Evolutionary conservation across 2,797 vertebrate species (phyloP).

Genomic region (Xiphophorus birchmanni): DNA sequence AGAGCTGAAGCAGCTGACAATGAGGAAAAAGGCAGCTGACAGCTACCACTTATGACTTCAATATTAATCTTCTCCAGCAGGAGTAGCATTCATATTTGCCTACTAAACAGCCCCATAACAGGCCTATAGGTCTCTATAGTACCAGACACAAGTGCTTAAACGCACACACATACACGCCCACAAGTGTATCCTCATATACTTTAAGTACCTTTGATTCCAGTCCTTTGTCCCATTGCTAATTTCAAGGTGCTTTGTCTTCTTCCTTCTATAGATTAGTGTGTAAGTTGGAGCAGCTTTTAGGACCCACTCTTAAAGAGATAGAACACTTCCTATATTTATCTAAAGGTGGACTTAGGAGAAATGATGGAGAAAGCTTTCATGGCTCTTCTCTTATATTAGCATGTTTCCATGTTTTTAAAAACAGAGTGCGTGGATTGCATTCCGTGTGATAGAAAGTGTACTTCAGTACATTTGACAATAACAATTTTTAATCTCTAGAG

Average conservation of each 20-base stretch:
- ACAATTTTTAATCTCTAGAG: no score
- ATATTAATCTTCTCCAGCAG: constrained; percentile 48
- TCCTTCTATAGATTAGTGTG: constrained; percentile 13
- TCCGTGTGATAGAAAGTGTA: no score
- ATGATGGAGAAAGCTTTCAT: neutral
- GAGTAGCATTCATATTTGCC: constrained; percentile 40
- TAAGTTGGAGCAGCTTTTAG: constrained; percentile 3
- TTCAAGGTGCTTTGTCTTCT: constrained; percentile 38
- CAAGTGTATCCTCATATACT: constrained; percentile 16
- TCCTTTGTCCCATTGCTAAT: constrained; percentile 37
- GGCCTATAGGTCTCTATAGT: constrained; percentile 4
- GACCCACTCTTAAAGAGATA: neutral
- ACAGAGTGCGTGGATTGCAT: neutral
- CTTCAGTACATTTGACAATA: no score
- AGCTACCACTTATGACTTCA: constrained; percentile 34
- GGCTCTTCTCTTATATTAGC: neutral
- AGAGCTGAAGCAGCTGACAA: constrained; percentile 39
- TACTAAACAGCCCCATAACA: constrained; percentile 9
- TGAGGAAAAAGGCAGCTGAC: constrained; percentile 32
- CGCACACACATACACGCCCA: constrained; percentile 8
- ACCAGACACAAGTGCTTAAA: constrained; percentile 8
- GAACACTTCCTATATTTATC: neutral
- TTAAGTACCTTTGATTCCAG: constrained; percentile 33
- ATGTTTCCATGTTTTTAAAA: neutral
- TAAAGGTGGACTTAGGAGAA: neutral